Evolutionary conservation across 53 echinoderm and acorn worm species (phyloP).

Genomic region (Zoroaster sp.): DNA sequence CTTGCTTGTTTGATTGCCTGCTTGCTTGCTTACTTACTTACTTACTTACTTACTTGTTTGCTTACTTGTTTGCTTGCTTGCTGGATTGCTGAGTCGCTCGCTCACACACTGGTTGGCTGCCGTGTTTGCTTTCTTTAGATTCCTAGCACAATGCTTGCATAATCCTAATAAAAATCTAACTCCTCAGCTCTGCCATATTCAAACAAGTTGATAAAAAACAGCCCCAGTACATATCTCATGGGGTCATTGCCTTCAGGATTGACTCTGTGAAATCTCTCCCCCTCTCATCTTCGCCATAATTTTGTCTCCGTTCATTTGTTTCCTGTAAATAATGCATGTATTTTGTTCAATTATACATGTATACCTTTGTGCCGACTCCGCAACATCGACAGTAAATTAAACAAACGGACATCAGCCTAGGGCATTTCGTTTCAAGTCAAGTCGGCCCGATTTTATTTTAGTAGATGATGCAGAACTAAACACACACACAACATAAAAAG

Average conservation of each 20-base stretch:
- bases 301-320: slow-evolving; percentile 29
- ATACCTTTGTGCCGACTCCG: slow-evolving; percentile 51
- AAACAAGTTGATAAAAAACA: background rate
- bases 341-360: slow-evolving; percentile 46
- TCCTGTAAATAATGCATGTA: slow-evolving; percentile 42
- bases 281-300: background rate
- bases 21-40: too few species aligned
- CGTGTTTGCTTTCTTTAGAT: too few species aligned
- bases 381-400: slow-evolving; percentile 50
- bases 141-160: too few species aligned
- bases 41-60: too few species aligned
- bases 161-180: too few species aligned
- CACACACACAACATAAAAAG: background rate
- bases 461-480: slow-evolving; percentile 8
- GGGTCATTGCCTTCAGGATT: slow-evolving; percentile 35
- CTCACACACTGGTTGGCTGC: too few species aligned
- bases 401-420: slow-evolving; percentile 33
- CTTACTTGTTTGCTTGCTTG: too few species aligned
- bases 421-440: slow-evolving; percentile 20
- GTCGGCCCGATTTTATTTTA: slow-evolving; percentile 23
- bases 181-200: too few species aligned
- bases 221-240: background rate
- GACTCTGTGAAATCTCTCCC: background rate
- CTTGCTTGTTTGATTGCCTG: too few species aligned
- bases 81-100: too few species aligned